These are phyloP conservation scores for Hermaeophaga mercurialis DNA, from an alignment of 2,888 invertebrate species.

Conservation along the genomic window DNA sequence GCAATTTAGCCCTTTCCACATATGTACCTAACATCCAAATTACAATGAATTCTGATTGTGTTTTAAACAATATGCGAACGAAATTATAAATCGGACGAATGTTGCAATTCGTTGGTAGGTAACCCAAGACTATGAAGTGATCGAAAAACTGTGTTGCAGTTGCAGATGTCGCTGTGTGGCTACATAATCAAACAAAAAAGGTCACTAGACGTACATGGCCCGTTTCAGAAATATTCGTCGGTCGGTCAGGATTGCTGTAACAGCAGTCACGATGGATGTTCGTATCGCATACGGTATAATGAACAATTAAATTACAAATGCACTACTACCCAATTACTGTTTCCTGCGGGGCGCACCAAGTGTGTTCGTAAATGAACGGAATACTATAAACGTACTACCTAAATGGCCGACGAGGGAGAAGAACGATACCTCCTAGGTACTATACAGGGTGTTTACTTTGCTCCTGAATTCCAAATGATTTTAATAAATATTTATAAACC, in stretches of 20 bases:
- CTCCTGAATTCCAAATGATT: not conserved
- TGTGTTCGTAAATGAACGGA: slow-evolving; percentile 19
- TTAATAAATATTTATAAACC: too few species aligned
- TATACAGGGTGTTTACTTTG: not conserved
- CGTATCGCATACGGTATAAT: slow-evolving; percentile 49
- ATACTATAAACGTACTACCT: slow-evolving; percentile 1
- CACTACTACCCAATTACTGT: slow-evolving; percentile 55
- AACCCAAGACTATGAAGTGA: too few species aligned
- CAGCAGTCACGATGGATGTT: not conserved
- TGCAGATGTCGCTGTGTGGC: not conserved
- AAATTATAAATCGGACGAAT: too few species aligned
- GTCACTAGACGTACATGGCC: slow-evolving; percentile 27
- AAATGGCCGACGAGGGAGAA: not conserved
- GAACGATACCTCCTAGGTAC: not conserved
- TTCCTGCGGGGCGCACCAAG: slow-evolving; percentile 44
- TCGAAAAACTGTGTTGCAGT: too few species aligned
- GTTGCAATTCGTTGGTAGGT: too few species aligned
- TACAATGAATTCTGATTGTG: too few species aligned
- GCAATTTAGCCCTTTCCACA: too few species aligned
- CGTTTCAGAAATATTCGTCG: slow-evolving; percentile 40
- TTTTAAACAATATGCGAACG: too few species aligned
- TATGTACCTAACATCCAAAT: too few species aligned
- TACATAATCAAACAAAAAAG: not conserved
- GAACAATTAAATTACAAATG: slow-evolving; percentile 56
- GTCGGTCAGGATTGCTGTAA: slow-evolving; percentile 4